Base-by-base conservation (phyloP, 92 coral and sea anemone genomes). In the Pocillopora grandis region DNA sequence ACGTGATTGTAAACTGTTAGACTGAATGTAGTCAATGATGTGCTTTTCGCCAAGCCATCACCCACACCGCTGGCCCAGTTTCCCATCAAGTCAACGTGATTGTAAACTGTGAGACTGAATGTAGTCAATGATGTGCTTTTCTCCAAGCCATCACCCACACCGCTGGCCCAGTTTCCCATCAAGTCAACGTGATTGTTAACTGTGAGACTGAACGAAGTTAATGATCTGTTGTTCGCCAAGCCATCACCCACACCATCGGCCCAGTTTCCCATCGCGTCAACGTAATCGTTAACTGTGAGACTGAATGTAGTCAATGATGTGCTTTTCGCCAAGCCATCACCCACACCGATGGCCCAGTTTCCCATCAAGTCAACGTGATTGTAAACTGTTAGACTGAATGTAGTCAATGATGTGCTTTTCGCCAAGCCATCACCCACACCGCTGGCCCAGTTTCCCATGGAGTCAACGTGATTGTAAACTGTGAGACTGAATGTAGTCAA, bases 71-170 rank as follows among this genome's bases (percentile, higher is more conserved):
- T 1, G 10, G 3, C 74, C 84, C 84, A 78, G 2, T 2, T 15
- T 20, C 7, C 71, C 17, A 8, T 20, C 4, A 8, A 8, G 67
- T 76, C 49, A 66, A 12, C 33, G 63, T 48, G 23, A 35, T 23
- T 4, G 80, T n/a, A 23, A 4, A 78, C 18, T 42, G 82, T 49
- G 12, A 78, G 70, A 64, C n/a, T 78, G 15, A 78, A 17, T 19
- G 59, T 18, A 17, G 64, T 57, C 11, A 80, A 57, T 68, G 84
- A 64, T 1, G 15, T 78, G 82, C 49, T 64, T 5, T 21, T 2
- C 60, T 35, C 33, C 33, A 79, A n/a, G 70, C 67, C 75, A 1
- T 11, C 15, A 5, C 75, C 58, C 64, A 80, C 13, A 36, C 12
- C 84, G 2, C 35, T 1, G 16, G 23, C 75, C 84, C 65, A 58